Evolutionary conservation across 2,113 vertebrate genomes (phyloP), one percentile per base, ranked within the genome.

Genomic region (Heterocephalus glaber): DNA sequence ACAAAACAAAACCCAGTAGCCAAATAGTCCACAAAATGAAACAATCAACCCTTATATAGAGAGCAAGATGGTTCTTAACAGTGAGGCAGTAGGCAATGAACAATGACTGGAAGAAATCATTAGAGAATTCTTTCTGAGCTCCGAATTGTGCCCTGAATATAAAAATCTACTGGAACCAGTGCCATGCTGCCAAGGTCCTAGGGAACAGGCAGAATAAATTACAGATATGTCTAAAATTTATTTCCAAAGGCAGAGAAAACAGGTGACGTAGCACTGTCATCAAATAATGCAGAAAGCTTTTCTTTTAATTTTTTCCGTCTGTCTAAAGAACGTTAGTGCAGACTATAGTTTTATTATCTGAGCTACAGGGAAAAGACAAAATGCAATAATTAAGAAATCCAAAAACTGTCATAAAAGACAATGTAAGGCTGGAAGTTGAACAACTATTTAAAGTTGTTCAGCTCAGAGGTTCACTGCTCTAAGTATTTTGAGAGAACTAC

Each of bases 311-410:
- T 90, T 80, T 38, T 44, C 52, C 10, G 16, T 33, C 2, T 54
- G 44, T 94, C 92, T 96, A 90, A 93, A 90, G 84, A 95, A 83
- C 63, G 16, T 86, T 83, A 77, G 94, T 92, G 76, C 93, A 95
- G 81, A 95, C 93, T 84, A 68, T 28, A n/a, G 96, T 95, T 96
- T 95, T 95, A 97, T 96, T 97, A 96, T 93, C 91, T 92, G 80
- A 96, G 91, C 89, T 89, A 92, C 96, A 81, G 92, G 89, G 60
- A 90, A 86, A 96, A 95, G 95, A 63, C 86, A 95, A 98, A 97
- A 97, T 88, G 94, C 86, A 96, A 87, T 97, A 97, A 97, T 97
- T 97, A 97, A 96, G 96, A 96, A 97, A 94, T 95, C 68, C 82
- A 91, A 94, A 96, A 89, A 58, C 96, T 96, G 96, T 96, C 95